Conservation (phyloP, 2,113 vertebrate species). For the Actinemys pallida region DNA sequence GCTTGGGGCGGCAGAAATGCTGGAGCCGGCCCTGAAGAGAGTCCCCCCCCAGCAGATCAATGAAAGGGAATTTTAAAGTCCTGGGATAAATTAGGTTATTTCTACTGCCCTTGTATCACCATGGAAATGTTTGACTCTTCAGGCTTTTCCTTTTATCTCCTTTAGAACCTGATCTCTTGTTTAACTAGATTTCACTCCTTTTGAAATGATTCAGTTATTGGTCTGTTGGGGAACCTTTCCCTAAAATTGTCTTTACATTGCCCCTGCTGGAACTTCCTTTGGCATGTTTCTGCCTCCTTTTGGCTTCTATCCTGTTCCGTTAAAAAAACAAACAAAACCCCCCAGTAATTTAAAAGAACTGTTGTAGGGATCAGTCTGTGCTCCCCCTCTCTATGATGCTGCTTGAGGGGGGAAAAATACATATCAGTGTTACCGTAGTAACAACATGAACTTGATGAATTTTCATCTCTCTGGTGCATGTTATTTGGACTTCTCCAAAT, state of each 20-base stretch:
- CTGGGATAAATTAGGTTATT: not conserved
- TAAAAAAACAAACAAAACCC: not conserved
- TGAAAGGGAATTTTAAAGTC: not conserved
- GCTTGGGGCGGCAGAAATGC: too few species aligned
- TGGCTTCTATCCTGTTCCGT: not conserved
- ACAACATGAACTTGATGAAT: not conserved
- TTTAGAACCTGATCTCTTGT: not conserved
- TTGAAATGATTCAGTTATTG: not conserved
- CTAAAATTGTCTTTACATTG: not conserved
- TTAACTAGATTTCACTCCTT: not conserved
- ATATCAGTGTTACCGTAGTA: not conserved
- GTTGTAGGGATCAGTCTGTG: rapidly evolving
- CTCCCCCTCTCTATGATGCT: not conserved
- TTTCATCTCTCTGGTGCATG: not conserved
- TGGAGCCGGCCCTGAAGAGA: not conserved
- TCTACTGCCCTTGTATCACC: not conserved
- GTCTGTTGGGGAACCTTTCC: not conserved
- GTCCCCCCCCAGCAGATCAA: not conserved
- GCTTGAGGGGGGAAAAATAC: not conserved
- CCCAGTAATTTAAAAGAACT: not conserved
- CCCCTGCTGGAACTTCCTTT: rapidly evolving
- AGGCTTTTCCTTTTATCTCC: not conserved
- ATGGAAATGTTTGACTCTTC: rapidly evolving
- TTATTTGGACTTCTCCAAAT: not conserved
- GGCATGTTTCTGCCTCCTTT: not conserved